Evolutionary conservation across 2,888 invertebrate genomes (phyloP).

Genomic region (Stenolophus ochropezus): DNA sequence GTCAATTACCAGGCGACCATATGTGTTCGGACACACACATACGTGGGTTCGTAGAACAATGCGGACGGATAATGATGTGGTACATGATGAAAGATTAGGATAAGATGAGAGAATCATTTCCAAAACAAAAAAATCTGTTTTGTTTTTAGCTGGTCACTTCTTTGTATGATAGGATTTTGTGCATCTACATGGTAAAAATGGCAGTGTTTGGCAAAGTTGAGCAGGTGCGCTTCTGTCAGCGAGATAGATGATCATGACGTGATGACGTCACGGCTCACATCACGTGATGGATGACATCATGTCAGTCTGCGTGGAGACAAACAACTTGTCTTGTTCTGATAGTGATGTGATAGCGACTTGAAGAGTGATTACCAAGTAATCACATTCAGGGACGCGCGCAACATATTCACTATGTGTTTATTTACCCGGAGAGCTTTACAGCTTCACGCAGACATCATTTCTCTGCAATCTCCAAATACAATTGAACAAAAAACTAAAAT

Average conservation of each 20-base stretch:
- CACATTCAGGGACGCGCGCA: not conserved
- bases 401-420: not conserved
- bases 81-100: not conserved
- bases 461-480: no score
- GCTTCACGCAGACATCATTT: not conserved
- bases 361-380: not conserved
- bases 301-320: conserved; percentile 12
- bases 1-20: not conserved
- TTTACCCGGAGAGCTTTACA: not conserved
- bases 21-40: not conserved
- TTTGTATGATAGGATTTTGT: no score
- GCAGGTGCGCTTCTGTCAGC: conserved; percentile 8
- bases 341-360: not conserved
- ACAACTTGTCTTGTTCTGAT: conserved; percentile 4
- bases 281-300: conserved; percentile 3
- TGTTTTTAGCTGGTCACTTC: no score
- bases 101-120: not conserved
- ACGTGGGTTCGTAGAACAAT: not conserved
- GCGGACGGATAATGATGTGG: conserved; percentile 13
- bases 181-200: no score
- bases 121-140: no score
- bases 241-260: conserved; percentile 9
- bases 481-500: no score
- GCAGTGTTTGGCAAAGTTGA: no score
- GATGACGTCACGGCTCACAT: not conserved